Conservation (phyloP, 2,888 invertebrate genomes). For the Athripsodes cinereus region DNA sequence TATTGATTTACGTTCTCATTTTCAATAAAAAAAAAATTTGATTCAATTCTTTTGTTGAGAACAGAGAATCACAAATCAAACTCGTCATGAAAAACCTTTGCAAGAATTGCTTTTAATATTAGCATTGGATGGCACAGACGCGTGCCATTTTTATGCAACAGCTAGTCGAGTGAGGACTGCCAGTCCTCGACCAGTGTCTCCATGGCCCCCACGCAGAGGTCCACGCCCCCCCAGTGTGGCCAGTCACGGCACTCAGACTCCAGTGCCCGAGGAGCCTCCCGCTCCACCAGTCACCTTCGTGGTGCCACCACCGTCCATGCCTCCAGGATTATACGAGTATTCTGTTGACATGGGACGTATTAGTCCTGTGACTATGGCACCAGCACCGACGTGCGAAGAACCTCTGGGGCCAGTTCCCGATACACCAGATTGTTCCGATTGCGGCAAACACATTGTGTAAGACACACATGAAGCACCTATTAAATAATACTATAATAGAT, state of each 20-base stretch:
- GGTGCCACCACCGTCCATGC: constrained; percentile 46
- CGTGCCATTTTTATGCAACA: constrained; percentile 61
- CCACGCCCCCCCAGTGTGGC: constrained; percentile 26
- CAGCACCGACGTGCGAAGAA: constrained; percentile 33
- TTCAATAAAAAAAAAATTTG: not conserved
- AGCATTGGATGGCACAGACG: not conserved
- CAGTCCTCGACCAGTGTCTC: constrained; percentile 39
- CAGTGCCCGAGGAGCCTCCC: constrained; percentile 35
- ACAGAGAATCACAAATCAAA: no score
- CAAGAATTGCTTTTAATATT: not conserved
- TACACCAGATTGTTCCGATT: constrained; percentile 71
- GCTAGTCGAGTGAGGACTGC: constrained; percentile 72
- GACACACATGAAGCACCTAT: constrained; percentile 38
- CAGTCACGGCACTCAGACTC: constrained; percentile 30
- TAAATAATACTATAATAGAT: no score
- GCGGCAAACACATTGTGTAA: constrained; percentile 86
- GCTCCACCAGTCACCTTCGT: constrained; percentile 29
- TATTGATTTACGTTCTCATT: no score
- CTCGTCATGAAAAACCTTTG: no score
- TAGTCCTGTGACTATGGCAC: constrained; percentile 40
- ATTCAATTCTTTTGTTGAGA: no score
- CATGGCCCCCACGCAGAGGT: constrained; percentile 29
- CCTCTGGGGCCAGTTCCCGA: constrained; percentile 48
- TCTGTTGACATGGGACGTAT: constrained; percentile 47
- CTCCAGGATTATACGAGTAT: constrained; percentile 51